Evolutionary conservation across 2,888 invertebrate species (phyloP), one percentile per base, ranked within the genome.

Genomic region (Scaptomyza flava): DNA sequence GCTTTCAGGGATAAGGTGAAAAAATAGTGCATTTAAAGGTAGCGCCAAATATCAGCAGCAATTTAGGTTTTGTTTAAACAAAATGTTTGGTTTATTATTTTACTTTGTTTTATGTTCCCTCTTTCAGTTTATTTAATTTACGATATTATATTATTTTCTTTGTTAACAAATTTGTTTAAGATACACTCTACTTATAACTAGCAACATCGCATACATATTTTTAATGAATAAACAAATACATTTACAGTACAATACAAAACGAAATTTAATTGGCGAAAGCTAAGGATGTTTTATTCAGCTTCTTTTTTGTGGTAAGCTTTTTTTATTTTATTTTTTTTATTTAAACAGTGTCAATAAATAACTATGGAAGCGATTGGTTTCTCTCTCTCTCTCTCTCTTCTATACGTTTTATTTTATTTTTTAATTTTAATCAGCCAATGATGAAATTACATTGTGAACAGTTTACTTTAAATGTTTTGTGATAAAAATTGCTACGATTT

Each of bases 121-220:
- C 64, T 64, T 60, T 72, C 67, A 54, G 68, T 73, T 68, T 58
- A 61, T 50, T 80, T 50, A 58, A 61, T 70, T 68, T 61, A 68
- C 62, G 65, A 52, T 82, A 77, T 72, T 38, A 62, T 74, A 43
- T 27, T 38, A 20, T 34, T 57, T 27, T 47, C 64, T 72, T 70
- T 59, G 61, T 71, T 85, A 81, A 87, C 88, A 81, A 81, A 87
- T 87, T 85, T 72, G 42, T 60, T 69, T 53, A 74, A 65, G 58
- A 82, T 87, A 85, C 70, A 79, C 67, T 70, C 86, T 81, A 85
- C 81, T 87, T 87, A 81, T 59, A 85, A 64, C 79, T 81, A 81
- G 67, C 85, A 81, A 87, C 88, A 75, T 79, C 82, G 82, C 81
- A 70, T 66, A 85, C 79, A 69, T 68, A 66, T 77, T 68, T 77